A percentile compares a stretch with the other conserved stretches of the same genome.
phyloP scores from a whole-genome alignment of 1,140 invertebrate species.

The Heliothis virescens region DNA sequence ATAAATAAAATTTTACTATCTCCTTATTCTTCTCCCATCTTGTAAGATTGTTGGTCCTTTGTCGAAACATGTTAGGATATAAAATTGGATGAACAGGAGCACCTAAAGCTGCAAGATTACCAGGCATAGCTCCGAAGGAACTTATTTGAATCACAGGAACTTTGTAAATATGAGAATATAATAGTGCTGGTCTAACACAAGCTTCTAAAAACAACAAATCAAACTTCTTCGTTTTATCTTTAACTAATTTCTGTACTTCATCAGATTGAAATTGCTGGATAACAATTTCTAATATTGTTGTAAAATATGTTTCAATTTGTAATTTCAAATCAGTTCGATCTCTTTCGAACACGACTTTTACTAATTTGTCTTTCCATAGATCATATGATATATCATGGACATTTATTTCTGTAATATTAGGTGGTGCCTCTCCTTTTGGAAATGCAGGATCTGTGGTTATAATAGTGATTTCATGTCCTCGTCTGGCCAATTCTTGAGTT shows the following conservation, averaged over 20 bases:
- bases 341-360: slow-evolving; percentile 15
- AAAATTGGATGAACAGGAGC: slow-evolving; percentile 79
- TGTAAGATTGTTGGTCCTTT: slow-evolving; percentile 7
- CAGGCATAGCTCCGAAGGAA: slow-evolving; percentile 59
- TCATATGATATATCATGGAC: slow-evolving; percentile 63
- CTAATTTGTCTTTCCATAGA: slow-evolving; percentile 51
- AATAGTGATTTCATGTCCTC: slow-evolving; percentile 83
- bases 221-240: slow-evolving; percentile 63
- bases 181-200: slow-evolving; percentile 56
- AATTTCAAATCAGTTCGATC: slow-evolving; percentile 39
- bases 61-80: slow-evolving; percentile 65
- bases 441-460: slow-evolving; percentile 70
- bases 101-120: slow-evolving; percentile 65
- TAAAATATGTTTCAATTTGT: slow-evolving; percentile 39
- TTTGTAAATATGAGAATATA: slow-evolving; percentile 74
- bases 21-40: slow-evolving; percentile 18
- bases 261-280: slow-evolving; percentile 56
- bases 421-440: slow-evolving; percentile 55
- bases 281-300: slow-evolving; percentile 50
- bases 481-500: slow-evolving; percentile 73
- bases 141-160: slow-evolving; percentile 77
- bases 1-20: neutral
- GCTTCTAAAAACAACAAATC: slow-evolving; percentile 73
- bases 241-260: slow-evolving; percentile 64
- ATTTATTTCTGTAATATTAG: slow-evolving; percentile 66